These are phyloP conservation scores for Gymnoscopelus braueri DNA, from an alignment of 2,797 vertebrate genomes.

Conservation along the genomic window DNA sequence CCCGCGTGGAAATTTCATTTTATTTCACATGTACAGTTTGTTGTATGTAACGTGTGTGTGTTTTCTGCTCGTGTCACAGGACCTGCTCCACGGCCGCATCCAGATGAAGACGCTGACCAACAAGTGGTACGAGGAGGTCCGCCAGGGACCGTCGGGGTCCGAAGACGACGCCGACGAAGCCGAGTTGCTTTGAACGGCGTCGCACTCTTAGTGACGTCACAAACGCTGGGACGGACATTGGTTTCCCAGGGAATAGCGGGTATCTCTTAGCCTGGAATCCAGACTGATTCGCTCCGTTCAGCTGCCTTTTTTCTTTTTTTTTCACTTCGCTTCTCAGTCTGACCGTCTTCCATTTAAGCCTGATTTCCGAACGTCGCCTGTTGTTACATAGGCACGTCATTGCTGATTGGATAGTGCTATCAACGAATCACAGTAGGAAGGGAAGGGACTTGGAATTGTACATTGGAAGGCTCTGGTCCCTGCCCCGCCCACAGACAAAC, in stretches of 20 bases:
- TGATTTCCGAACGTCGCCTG: too few species aligned
- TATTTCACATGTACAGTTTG: not conserved
- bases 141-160: conserved; percentile 96
- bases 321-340: too few species aligned
- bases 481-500: too few species aligned
- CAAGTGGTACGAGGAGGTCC: conserved; percentile 98
- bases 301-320: too few species aligned
- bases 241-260: conserved; percentile 12
- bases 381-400: too few species aligned
- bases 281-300: too few species aligned
- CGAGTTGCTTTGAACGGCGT: conserved; percentile 83
- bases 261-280: not conserved
- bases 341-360: too few species aligned
- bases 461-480: too few species aligned
- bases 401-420: too few species aligned
- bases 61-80: conserved; percentile 73
- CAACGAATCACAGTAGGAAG: too few species aligned
- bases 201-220: conserved; percentile 1
- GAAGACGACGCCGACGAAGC: conserved; percentile 96
- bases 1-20: too few species aligned
- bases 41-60: conserved; percentile 9
- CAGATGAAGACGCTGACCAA: conserved; percentile 99
- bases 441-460: too few species aligned
- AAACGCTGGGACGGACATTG: conserved; percentile 22
- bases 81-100: conserved; percentile 93